Evolutionary conservation across 2,113 vertebrate species (phyloP).

Genomic region (Anolis sagrei): DNA sequence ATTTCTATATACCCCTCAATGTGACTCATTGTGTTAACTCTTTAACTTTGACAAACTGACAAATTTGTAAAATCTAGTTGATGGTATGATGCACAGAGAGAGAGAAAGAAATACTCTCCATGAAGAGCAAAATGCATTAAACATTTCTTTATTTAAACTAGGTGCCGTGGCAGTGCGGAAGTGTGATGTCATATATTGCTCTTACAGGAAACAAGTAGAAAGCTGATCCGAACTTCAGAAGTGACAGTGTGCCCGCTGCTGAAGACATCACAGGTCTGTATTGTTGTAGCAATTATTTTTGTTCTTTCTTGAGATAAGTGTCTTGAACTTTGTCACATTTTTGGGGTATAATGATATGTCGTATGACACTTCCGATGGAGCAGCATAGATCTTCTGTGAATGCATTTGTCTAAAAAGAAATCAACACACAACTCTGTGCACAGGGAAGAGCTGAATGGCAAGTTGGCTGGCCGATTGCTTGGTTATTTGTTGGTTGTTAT

Average conservation of each 20-base stretch:
- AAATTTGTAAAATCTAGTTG: neutral
- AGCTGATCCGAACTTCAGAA: slow-evolving; percentile 69
- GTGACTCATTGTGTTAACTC: neutral
- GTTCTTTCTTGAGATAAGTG: neutral
- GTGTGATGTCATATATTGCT: slow-evolving; percentile 67
- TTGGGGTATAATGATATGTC: neutral
- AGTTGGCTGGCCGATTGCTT: no score
- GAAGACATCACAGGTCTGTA: slow-evolving; percentile 75
- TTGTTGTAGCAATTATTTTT: slow-evolving; percentile 22
- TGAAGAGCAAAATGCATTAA: slow-evolving; percentile 14
- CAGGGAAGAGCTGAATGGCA: no score
- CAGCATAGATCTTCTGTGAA: accelerated
- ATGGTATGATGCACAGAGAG: neutral
- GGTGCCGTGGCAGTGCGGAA: slow-evolving; percentile 76
- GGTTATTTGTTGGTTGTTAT: no score
- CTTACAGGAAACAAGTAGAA: slow-evolving; percentile 75
- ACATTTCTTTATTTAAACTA: slow-evolving; percentile 44
- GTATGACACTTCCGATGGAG: neutral
- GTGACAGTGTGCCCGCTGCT: slow-evolving; percentile 46
- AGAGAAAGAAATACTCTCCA: neutral
- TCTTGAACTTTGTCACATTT: accelerated
- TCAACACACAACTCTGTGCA: no score
- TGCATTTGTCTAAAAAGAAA: slow-evolving; percentile 5
- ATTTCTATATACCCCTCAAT: neutral
- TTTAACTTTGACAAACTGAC: neutral